Conservation (phyloP, 2,888 invertebrate species). For the Ichneumon xanthorius region DNA sequence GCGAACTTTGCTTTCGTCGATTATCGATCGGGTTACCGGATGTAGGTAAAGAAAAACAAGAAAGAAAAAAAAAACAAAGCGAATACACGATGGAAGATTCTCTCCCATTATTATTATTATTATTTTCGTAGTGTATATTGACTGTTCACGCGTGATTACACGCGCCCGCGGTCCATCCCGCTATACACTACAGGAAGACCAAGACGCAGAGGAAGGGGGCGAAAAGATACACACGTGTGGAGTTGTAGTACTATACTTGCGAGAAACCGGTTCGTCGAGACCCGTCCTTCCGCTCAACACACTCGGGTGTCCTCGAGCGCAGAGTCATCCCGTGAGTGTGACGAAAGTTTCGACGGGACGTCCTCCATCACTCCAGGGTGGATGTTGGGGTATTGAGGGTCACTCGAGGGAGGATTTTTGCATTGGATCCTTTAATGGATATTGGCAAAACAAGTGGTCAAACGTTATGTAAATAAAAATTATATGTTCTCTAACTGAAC, state of each 20-base stretch:
- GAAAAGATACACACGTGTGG: slow-evolving; percentile 47
- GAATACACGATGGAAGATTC: not conserved
- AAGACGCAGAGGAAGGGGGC: slow-evolving; percentile 23
- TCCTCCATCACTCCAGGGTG: not conserved
- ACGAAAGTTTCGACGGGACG: slow-evolving; percentile 45
- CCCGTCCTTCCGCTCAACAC: slow-evolving; percentile 60
- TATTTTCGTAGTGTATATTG: not conserved
- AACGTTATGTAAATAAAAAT: too few species aligned
- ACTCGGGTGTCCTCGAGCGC: slow-evolving; percentile 39
- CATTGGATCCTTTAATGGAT: not conserved
- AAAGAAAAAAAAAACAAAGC: not conserved
- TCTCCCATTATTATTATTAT: not conserved
- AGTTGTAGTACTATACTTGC: slow-evolving; percentile 55
- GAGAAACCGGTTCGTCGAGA: slow-evolving; percentile 62
- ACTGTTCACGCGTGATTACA: slow-evolving; percentile 37
- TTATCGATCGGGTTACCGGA: not conserved
- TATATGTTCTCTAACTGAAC: too few species aligned
- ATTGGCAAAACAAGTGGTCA: not conserved
- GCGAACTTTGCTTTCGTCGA: not conserved
- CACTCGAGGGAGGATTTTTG: not conserved
- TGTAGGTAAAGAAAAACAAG: not conserved
- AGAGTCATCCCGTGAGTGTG: slow-evolving; percentile 47
- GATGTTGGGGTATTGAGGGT: slow-evolving; percentile 6
- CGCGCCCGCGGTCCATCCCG: slow-evolving; percentile 50
- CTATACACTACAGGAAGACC: slow-evolving; percentile 61